These are phyloP conservation scores for Colistium nudipinnis DNA, from an alignment of 2,113 vertebrate genomes.

Conservation along the genomic window DNA sequence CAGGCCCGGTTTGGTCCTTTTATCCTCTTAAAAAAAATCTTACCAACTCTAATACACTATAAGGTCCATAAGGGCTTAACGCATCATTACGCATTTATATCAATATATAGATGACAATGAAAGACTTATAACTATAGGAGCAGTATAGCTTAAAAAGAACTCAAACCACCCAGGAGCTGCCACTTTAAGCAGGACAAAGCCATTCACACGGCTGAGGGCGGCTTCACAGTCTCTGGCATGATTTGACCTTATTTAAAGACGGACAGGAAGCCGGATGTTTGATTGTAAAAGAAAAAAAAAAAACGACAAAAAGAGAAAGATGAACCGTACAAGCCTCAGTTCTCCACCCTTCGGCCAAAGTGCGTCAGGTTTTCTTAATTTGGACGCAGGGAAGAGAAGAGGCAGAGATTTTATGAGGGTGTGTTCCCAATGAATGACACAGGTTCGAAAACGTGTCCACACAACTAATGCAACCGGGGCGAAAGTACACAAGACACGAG, in stretches of 20 bases:
- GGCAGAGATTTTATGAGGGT: constrained; percentile 10
- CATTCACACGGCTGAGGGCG: constrained; percentile 45
- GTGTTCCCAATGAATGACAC: constrained; percentile 15
- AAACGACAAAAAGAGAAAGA: no score
- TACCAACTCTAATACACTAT: constrained; percentile 71
- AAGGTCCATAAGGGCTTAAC: constrained; percentile 62
- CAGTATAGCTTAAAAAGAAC: constrained; percentile 57
- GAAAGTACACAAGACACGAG: constrained; percentile 12
- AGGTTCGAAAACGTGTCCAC: not conserved
- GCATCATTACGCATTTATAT: no score
- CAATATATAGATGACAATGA: constrained; percentile 34
- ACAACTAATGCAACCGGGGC: constrained; percentile 5
- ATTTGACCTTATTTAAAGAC: constrained; percentile 37
- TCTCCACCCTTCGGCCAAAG: constrained; percentile 54
- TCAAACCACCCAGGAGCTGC: constrained; percentile 16
- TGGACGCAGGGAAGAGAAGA: constrained; percentile 57
- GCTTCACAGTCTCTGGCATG: constrained; percentile 43
- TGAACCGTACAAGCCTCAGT: constrained; percentile 19
- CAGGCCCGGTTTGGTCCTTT: constrained; percentile 73
- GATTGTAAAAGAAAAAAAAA: no score
- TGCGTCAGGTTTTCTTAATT: constrained; percentile 8
- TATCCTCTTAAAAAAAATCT: constrained; percentile 71
- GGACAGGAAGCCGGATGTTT: constrained; percentile 45
- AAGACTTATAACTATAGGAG: constrained; percentile 44
- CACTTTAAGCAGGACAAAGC: constrained; percentile 62